Evolutionary conservation across 2,888 invertebrate species (phyloP), one percentile per base, ranked within the genome.

Genomic region (Stenoptilia bipunctidactyla): DNA sequence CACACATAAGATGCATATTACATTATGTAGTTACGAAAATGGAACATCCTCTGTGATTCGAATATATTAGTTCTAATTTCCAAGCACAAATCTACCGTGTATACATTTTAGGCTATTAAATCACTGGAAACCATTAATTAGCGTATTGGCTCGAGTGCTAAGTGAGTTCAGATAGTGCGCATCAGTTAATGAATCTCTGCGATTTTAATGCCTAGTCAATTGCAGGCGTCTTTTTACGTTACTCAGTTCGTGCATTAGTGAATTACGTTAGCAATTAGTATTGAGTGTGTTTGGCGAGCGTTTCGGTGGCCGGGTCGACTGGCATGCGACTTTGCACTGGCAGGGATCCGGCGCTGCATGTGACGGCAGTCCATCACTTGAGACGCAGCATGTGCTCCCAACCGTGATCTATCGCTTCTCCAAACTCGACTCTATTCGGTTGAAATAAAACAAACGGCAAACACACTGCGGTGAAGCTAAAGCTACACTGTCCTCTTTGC

Each of bases 191-290:
- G 8, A 20, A 20, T 20, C 20, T 20, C 20, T 20, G 20, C 20
- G 20, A 8, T 20, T 20, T 20, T 20, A 20, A 20, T 20, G 20
- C 20, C 8, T 3, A 8, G 20, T 5, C 20, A 20, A 20, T 3
- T 20, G 20, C 20, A 20, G 20, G 8, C 20, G 20, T 20, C 20
- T 20, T 20, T 20, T 20, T 20, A 8, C 20, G 20, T 5, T 5
- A 8, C 20, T 3, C 20, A 20, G 20, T 25, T 8, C 60, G 66
- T 61, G 58, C 60, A 65, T 69, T 65, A 66, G 64, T 68, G 57
- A 75, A 73, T 67, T 71, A 71, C 56, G 57, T 52, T 52, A 60
- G 67, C 70, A 74, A 76, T 75, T 76, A 73, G 66, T 68, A 58
- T 70, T 65, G 67, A 61, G 58, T 64, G 67, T 66, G 68, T 65